Base-by-base conservation (phyloP, 1,140 invertebrate species). In the Coenobita brevimanus region DNA sequence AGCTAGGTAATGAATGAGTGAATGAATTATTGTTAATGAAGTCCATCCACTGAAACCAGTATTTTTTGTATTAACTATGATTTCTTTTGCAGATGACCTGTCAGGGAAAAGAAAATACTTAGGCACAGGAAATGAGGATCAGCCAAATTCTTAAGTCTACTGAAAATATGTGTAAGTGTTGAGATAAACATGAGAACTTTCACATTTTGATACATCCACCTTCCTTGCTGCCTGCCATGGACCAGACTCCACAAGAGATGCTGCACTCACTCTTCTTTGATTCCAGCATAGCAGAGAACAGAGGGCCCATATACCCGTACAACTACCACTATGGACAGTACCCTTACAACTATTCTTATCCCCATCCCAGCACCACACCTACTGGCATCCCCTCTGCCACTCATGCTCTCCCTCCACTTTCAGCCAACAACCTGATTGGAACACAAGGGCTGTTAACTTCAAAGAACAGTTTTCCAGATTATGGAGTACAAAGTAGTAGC, bases 221-320 rank as follows among this genome's bases (percentile, higher is more conserved):
- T 62, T 17, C 67, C n/a, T n/a, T n/a, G n/a, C n/a, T n/a, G n/a
- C n/a, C n/a, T n/a, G 73, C 38, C 33, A 87, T 87, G 85, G 85
- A 87, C 79, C 85, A 87, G 50, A 80, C 64, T 67, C 84, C 84
- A 57, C 85, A 87, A 71, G 85, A 87, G 30, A 87, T 87, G 15
- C 79, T 87, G 76, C 85, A 87, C 54, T 87, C 85, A 21, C 67
- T 87, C 30, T 87, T 87, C 54, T 50, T 87, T 41, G 85, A 87
- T 60, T 46, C 76, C 27, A 87, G 41, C 24, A 81, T 80, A 50
- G 85, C 79, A 46, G 85, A 87, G 50, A 87, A 81, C 50, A 50
- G 85, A 17, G 76, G 85, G 6, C 76, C 79, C 38, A 75, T 87
- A 24, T 87, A 87, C 64, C 62, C 85, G 17, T 87, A 87, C 27